Conservation (phyloP, 2,113 vertebrate genomes). For the Poicephalus gulielmi region DNA sequence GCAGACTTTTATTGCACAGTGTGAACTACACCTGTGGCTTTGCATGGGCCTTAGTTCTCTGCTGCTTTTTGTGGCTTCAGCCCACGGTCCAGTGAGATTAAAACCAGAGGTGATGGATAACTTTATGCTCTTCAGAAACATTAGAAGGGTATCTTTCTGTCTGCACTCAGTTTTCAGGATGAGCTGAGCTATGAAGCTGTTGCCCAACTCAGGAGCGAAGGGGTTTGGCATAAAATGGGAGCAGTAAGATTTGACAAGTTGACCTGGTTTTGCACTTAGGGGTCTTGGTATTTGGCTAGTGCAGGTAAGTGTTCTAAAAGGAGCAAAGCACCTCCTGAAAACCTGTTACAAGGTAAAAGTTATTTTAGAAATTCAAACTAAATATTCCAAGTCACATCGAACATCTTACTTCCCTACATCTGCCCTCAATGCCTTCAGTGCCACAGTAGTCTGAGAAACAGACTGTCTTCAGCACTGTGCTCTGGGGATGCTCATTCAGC, state of each 20-base stretch:
- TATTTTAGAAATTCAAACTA: background rate
- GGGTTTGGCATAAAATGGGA: background rate
- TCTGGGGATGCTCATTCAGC: background rate
- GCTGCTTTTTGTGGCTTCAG: background rate
- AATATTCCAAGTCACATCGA: background rate
- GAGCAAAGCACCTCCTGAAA: background rate
- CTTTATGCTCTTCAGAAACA: background rate
- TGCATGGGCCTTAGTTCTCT: background rate
- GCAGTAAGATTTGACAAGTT: background rate
- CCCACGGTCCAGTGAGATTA: background rate
- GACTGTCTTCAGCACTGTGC: background rate
- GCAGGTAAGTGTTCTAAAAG: background rate
- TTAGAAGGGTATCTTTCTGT: background rate
- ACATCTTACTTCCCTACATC: rapidly evolving
- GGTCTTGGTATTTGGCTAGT: background rate
- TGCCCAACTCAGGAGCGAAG: background rate
- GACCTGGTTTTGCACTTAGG: background rate
- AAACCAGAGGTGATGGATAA: background rate
- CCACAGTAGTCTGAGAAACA: background rate
- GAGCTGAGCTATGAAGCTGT: background rate
- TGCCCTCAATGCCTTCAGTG: rapidly evolving
- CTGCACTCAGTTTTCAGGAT: background rate
- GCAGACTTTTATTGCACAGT: background rate
- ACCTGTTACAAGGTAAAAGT: background rate
- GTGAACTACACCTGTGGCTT: background rate